Evolutionary conservation across 2,797 vertebrate species (phyloP).

Genomic region (Lates japonicus): DNA sequence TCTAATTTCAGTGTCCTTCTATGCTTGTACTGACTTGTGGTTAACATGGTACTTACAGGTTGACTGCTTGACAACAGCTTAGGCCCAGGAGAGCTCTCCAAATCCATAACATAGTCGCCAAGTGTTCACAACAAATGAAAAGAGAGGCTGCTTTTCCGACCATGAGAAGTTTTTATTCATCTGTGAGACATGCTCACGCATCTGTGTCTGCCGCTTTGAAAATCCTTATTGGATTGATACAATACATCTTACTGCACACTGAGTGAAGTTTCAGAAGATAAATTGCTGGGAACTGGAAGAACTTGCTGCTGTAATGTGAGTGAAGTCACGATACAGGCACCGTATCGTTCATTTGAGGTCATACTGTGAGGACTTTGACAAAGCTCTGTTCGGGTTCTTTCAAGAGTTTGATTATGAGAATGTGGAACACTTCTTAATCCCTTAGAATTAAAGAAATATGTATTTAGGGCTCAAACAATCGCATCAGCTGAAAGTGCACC

Average conservation of each 20-base stretch:
- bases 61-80: slow-evolving; percentile 29
- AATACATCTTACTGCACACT: slow-evolving; percentile 54
- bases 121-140: slow-evolving; percentile 32
- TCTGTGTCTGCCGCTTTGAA: slow-evolving; percentile 55
- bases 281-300: slow-evolving; percentile 56
- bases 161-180: slow-evolving; percentile 33
- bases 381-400: slow-evolving; percentile 69
- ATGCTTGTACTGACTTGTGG: neutral
- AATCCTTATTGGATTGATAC: slow-evolving; percentile 45
- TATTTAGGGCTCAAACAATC: slow-evolving; percentile 78
- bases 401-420: slow-evolving; percentile 67
- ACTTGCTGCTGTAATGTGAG: slow-evolving; percentile 54
- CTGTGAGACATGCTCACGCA: slow-evolving; percentile 43
- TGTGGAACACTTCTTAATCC: slow-evolving; percentile 76
- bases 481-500: slow-evolving; percentile 63
- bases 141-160: slow-evolving; percentile 33
- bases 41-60: neutral
- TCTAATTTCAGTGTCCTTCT: neutral
- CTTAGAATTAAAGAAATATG: slow-evolving; percentile 77
- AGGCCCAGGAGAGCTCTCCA: neutral
- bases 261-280: slow-evolving; percentile 51
- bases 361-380: slow-evolving; percentile 63
- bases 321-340: slow-evolving; percentile 57
- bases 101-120: slow-evolving; percentile 12
- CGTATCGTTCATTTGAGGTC: slow-evolving; percentile 69